Conservation (phyloP, 2,888 invertebrate genomes). For the Crossocerus cetratus region DNA sequence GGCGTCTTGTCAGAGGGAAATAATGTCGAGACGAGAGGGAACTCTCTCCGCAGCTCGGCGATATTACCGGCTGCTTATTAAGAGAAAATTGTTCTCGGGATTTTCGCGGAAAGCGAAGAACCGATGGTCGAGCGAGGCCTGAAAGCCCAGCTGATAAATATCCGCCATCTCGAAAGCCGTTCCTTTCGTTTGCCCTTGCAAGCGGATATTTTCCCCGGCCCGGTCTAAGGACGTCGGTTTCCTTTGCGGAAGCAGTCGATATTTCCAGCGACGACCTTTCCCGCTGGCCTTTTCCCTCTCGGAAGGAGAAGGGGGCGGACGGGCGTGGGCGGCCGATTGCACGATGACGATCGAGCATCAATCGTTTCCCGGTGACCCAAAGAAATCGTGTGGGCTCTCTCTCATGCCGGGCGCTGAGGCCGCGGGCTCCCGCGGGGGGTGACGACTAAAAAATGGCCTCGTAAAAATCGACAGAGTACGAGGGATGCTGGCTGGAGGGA, state of each 20-base stretch:
- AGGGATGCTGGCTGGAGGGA: conserved; percentile 41
- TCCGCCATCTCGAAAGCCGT: conserved; percentile 7
- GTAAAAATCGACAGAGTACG: conserved; percentile 52
- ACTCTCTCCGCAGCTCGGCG: neutral
- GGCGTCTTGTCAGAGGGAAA: neutral
- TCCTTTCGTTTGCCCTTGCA: conserved; percentile 8
- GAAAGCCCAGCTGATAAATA: conserved; percentile 11
- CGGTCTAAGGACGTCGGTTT: conserved; percentile 26
- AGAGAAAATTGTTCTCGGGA: neutral
- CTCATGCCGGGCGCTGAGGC: neutral
- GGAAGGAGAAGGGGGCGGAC: neutral
- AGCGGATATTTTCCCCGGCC: conserved; percentile 8
- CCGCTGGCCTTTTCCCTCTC: conserved; percentile 3
- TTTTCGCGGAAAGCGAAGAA: neutral
- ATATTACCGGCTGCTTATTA: neutral
- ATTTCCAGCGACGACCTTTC: conserved; percentile 7
- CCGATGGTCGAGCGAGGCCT: neutral
- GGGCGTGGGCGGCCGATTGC: neutral
- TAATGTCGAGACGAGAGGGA: neutral
- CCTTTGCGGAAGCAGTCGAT: conserved; percentile 42
- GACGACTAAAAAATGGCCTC: conserved; percentile 49
- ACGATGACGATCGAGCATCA: conserved; percentile 33
- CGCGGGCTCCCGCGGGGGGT: conserved; percentile 14
- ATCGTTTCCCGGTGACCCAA: conserved; percentile 27
- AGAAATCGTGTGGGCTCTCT: conserved; percentile 33